A percentile compares a stretch with the other conserved stretches of the same genome.
Evolutionary conservation across 2,888 invertebrate genomes (phyloP).

Genomic region (Maniola hyperantus): DNA sequence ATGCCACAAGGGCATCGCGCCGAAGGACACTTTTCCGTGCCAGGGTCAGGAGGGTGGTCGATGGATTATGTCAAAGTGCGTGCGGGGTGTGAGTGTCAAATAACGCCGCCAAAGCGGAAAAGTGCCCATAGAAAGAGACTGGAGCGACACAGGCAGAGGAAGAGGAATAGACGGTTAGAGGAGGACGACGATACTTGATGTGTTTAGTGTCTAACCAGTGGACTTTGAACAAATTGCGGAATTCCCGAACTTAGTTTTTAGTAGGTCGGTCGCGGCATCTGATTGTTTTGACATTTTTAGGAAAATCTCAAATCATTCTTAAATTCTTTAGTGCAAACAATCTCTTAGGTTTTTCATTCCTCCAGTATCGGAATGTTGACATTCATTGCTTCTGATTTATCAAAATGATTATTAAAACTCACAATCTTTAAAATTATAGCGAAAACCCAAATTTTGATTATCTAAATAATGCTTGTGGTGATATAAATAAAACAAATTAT

Average conservation of each 20-base stretch:
- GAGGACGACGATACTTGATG: conserved; percentile 72
- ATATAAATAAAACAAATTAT: background rate
- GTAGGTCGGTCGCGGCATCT: conserved; percentile 41
- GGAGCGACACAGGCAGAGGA: conserved; percentile 65
- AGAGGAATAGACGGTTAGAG: conserved; percentile 60
- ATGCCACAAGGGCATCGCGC: conserved; percentile 65
- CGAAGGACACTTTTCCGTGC: conserved; percentile 73
- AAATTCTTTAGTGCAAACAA: background rate
- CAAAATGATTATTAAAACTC: too few relatives aligned
- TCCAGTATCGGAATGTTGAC: background rate
- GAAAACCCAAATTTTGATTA: background rate
- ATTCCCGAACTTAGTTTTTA: conserved; percentile 57
- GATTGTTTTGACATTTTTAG: background rate
- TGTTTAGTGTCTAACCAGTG: conserved; percentile 60
- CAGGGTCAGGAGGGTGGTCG: conserved; percentile 85
- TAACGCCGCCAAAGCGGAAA: conserved; percentile 83
- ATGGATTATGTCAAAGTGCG: conserved; percentile 92
- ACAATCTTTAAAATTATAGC: too few relatives aligned
- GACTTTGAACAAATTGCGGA: conserved; percentile 66
- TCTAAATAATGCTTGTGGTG: background rate
- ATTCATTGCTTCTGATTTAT: background rate
- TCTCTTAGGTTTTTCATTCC: background rate
- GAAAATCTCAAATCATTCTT: background rate
- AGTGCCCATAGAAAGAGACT: conserved; percentile 52
- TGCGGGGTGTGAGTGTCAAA: conserved; percentile 92